phyloP scores from a whole-genome alignment of 2,888 invertebrate species.

The Bombyx huttoni region DNA sequence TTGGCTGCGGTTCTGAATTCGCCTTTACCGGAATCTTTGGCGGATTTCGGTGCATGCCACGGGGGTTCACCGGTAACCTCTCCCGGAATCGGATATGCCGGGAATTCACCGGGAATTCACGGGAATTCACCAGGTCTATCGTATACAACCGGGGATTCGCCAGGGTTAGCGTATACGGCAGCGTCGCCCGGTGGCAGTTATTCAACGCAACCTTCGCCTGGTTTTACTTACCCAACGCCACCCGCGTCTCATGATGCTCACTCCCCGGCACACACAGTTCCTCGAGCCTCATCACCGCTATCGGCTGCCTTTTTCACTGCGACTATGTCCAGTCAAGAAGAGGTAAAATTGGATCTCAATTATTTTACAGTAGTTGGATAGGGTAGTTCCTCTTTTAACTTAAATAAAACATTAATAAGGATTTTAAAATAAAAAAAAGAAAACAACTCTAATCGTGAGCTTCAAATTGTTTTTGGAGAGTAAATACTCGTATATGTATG shows the following conservation, averaged over 20 bases:
- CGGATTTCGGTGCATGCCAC: constrained; percentile 88
- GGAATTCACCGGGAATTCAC: constrained; percentile 73
- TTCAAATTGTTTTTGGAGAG: no score
- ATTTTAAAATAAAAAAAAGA: no score
- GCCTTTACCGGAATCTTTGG: constrained; percentile 83
- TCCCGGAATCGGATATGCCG: constrained; percentile 65
- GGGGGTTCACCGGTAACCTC: constrained; percentile 63
- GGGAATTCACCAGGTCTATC: constrained; percentile 77
- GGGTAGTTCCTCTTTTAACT: no score
- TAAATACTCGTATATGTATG: no score
- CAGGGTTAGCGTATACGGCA: constrained; percentile 49
- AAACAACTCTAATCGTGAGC: no score
- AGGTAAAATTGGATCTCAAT: constrained; percentile 37
- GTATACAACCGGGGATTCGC: constrained; percentile 79
- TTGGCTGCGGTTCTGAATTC: constrained; percentile 84
- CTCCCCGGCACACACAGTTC: constrained; percentile 74
- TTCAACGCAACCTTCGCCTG: constrained; percentile 74
- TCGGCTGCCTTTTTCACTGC: constrained; percentile 88
- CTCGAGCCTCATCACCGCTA: constrained; percentile 84
- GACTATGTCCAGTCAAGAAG: constrained; percentile 88
- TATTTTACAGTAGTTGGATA: neutral
- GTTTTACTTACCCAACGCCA: constrained; percentile 87
- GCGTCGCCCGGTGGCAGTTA: constrained; percentile 55
- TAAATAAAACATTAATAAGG: no score
- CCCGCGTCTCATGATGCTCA: constrained; percentile 90